Base-by-base conservation (phyloP, 2,113 vertebrate genomes). In the Geococcyx californianus region DNA sequence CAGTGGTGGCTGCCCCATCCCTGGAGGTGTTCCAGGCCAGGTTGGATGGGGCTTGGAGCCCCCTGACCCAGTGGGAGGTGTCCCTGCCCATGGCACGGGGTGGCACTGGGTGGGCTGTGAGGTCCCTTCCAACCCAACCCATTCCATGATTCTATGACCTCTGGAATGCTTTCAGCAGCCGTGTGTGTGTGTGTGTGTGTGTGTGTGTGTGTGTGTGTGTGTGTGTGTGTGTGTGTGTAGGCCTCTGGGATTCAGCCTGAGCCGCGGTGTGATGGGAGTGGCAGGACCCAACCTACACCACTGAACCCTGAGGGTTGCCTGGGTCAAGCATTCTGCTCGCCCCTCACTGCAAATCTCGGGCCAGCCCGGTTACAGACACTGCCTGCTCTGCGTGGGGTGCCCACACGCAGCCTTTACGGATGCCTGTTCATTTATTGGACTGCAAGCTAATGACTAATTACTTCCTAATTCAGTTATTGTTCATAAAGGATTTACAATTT, bases 251-350 rank as follows among this genome's bases (percentile, higher is more conserved):
- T 23, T 28, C 54, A 34, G 12, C 38, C 47, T 3, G 4, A 55
- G 8, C 10, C 17, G 26, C 21, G 5, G 21, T 33, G 25, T 1
- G 6, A 31, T 7, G 1, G 0, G 17, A 36, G 28, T 14, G 26
- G 42, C 7, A 23, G 33, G 54, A 45, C 34, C 45, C 2, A 7
- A 40, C 26, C 28, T 3, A 38, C 69, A 17, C 23, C 7, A 0
- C 36, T 8, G 11, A 31, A 18, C 77, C 28, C 38, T 5, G 26
- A 16, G 17, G 1, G 1, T 1, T 24, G 11, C 52, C 59, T 11
- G 63, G 19, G 40, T 12, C 2, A 0, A 11, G 25, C 8, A 1
- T 23, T 66, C 81, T 15, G 13, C 51, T 52, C 6, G 0, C 4
- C 28, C 58, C 58, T 33, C 5, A 1, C 64, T 17, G 28, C 18